Base-by-base conservation (phyloP, 2,797 vertebrate species). In the Heliangelus exortis region DNA sequence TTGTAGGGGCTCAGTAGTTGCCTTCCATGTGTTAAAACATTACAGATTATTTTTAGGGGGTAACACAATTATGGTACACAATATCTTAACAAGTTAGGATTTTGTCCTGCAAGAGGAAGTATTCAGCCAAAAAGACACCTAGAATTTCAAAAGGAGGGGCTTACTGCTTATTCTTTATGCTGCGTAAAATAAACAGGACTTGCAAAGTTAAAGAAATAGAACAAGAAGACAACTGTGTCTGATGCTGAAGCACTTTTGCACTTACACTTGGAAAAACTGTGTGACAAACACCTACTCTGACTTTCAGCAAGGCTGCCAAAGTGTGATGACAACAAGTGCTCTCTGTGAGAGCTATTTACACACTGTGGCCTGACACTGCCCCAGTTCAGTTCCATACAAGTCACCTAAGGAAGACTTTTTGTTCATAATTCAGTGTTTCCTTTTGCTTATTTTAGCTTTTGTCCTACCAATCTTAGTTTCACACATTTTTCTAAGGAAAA, bases 401-500 rank as follows among this genome's bases (percentile, higher is more conserved):
- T n/a, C 71, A 79, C 12, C 19, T 68, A 78, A 58, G 1, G 3
- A 50, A 84, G 45, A 71, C 13, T 61, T 71, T 68, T 69, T 5
- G 8, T 85, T 84, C 79, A 81, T 54, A 55, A 89, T 47, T 78
- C 57, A 77, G 33, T 75, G 61, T 83, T 92, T 84, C 58, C 21
- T 88, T 71, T 85, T 77, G 31, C 65, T 85, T 77, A 50, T 33
- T 77, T 93, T 45, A 76, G n/a, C 55, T 92, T 92, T 72, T 93
- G 65, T 83, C 61, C 57, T 75, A 80, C 22, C 18, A n/a, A 36
- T 45, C 19, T 48, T 61, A 87, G 47, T 72, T 77, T 75, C 58
- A 91, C 45, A 66, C 29, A 15, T 71, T 89, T 48, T 71, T 65
- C 65, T 85, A 22, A 43, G 41, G n/a, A n/a, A n/a, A 48, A 87